These are phyloP conservation scores for Pandemis heparana DNA, from an alignment of 2,888 invertebrate species.

Conservation along the genomic window DNA sequence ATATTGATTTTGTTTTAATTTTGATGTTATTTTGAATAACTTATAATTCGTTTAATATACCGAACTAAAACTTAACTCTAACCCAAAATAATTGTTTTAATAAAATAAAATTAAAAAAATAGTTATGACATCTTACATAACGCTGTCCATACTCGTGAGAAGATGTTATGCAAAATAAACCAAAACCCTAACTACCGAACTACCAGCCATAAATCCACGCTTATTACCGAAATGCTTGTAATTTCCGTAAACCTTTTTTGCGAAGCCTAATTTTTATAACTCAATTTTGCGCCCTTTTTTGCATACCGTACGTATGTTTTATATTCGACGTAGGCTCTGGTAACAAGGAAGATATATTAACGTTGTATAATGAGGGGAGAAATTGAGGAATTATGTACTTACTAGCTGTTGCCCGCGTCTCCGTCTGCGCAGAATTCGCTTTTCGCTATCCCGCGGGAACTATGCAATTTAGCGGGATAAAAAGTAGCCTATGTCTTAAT, in stretches of 20 bases:
- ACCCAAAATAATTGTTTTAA: too few relatives aligned
- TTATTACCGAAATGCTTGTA: slow-evolving; percentile 37
- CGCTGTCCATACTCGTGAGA: slow-evolving; percentile 25
- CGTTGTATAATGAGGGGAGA: background rate
- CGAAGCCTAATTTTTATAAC: slow-evolving; percentile 37
- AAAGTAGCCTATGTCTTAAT: too few relatives aligned
- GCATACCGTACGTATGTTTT: slow-evolving; percentile 16
- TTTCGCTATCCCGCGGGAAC: too few relatives aligned
- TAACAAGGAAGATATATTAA: background rate
- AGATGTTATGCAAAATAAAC: slow-evolving; percentile 40
- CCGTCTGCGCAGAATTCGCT: too few relatives aligned
- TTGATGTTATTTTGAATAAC: too few relatives aligned
- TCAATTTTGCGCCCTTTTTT: slow-evolving; percentile 37
- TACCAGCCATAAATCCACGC: slow-evolving; percentile 33
- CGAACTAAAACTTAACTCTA: too few relatives aligned
- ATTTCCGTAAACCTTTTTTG: slow-evolving; percentile 33
- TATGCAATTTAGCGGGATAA: too few relatives aligned
- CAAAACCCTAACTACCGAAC: slow-evolving; percentile 40
- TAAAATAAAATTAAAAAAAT: background rate
- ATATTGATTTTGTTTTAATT: too few relatives aligned
- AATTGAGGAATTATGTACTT: background rate
- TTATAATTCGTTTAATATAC: too few relatives aligned
- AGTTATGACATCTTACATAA: slow-evolving; percentile 6
- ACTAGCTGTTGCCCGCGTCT: too few relatives aligned
- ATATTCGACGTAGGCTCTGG: background rate